Evolutionary conservation across 53 echinoderm and acorn worm genomes (phyloP).

Genomic region (Pentamera pediparva): DNA sequence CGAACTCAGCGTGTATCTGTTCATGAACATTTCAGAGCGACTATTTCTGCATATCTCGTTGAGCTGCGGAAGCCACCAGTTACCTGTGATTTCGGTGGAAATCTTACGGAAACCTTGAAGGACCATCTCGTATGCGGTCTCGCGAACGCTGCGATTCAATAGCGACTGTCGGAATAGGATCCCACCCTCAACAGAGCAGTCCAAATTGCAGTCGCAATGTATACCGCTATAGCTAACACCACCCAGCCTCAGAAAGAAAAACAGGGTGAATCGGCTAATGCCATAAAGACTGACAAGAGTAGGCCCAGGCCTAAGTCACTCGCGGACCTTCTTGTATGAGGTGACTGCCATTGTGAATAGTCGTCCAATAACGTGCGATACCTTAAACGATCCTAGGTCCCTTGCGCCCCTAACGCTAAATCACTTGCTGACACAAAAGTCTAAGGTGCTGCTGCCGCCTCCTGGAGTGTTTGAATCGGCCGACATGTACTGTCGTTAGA

Average conservation of each 20-base stretch:
- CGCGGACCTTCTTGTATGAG: too few species aligned
- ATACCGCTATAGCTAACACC: slow-evolving; percentile 2
- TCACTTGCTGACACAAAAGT: too few species aligned
- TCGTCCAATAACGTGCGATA: too few species aligned
- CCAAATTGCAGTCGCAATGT: slow-evolving; percentile 12
- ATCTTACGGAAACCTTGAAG: neutral
- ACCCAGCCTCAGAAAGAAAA: slow-evolving; percentile 6
- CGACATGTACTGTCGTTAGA: too few species aligned
- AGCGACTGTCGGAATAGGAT: slow-evolving; percentile 14
- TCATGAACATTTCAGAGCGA: too few species aligned
- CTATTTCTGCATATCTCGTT: slow-evolving; percentile 12
- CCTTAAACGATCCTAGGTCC: too few species aligned
- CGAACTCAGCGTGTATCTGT: too few species aligned
- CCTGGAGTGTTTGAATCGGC: too few species aligned
- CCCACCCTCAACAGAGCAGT: slow-evolving; percentile 6
- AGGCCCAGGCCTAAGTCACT: neutral
- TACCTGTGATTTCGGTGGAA: slow-evolving; percentile 2
- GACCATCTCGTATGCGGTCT: slow-evolving; percentile 32
- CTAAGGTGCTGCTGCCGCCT: too few species aligned
- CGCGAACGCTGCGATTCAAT: slow-evolving; percentile 15
- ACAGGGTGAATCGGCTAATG: neutral
- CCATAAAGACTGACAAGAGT: neutral
- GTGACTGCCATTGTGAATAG: too few species aligned
- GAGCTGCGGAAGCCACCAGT: slow-evolving; percentile 8
- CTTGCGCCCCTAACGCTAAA: too few species aligned